Evolutionary conservation across 30 jellyfish, hydroid and myxozoan genomes (phyloP).

Genomic region (Turritopsis dohrnii): DNA sequence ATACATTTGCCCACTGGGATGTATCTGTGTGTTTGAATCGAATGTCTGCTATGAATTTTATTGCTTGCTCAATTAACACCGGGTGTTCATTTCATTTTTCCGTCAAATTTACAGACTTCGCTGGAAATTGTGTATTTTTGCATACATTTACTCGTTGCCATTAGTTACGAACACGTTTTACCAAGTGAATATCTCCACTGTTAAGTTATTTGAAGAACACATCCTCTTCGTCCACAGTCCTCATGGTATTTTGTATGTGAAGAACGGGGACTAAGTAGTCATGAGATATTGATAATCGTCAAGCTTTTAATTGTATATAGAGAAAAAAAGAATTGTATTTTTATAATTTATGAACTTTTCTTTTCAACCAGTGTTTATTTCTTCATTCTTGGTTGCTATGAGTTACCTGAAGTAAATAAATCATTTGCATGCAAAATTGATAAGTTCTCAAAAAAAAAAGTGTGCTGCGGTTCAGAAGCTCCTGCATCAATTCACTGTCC

Average conservation of each 20-base stretch:
- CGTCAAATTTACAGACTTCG: not conserved
- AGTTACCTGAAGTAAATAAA: not conserved
- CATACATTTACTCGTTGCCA: not conserved
- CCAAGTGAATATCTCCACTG: not conserved
- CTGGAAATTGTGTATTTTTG: not conserved
- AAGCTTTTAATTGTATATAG: not conserved
- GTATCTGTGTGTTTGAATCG: not conserved
- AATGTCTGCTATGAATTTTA: not conserved
- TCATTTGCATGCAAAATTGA: not conserved
- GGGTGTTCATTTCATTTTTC: not conserved
- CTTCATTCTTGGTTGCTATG: not conserved
- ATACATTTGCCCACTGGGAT: no score
- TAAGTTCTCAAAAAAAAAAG: not conserved
- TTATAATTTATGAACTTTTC: not conserved
- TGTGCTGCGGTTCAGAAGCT: no score
- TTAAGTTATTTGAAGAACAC: not conserved
- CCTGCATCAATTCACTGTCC: no score
- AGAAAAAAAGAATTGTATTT: not conserved
- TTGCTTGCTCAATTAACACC: not conserved
- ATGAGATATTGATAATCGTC: not conserved
- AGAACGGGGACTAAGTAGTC: not conserved
- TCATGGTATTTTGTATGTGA: not conserved
- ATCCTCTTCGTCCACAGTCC: not conserved
- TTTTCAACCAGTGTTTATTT: not conserved
- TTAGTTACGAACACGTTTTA: not conserved